Base-by-base conservation (phyloP, 2,113 vertebrate species). In the Planiliza haematocheilus region DNA sequence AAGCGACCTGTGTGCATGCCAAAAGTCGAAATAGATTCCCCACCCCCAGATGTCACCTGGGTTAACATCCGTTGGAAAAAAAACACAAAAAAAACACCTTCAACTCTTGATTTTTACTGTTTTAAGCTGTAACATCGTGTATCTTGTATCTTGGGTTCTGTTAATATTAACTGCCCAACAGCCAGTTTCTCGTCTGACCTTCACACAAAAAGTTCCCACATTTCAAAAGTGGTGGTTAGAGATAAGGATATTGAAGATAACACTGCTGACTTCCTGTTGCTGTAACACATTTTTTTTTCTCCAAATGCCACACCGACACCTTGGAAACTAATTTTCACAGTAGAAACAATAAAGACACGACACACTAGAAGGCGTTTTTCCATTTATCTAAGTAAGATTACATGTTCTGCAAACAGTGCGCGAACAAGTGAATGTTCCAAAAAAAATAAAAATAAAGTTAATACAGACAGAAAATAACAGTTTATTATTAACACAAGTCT, bases 401-500 rank as follows among this genome's bases (percentile, higher is more conserved):
- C 50, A 71, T 60, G 30, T 74, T 65, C 48, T 55, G 75, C 66
- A 55, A 66, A 84, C 50, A 67, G 24, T 42, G 65, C 67, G 57
- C 60, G 21, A 83, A 57, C 42, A 48, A 65, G 18, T 65, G 16
- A 64, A 34, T 41, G 34, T 12, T 63, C 34, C 43, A 68, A 63
- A 59, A 60, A 60, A 11, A 66, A 62, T n/a, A n/a, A n/a, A n/a
- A n/a, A n/a, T n/a, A 57, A 49, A 12, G n/a, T 69, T 56, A 45
- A 67, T 70, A 82, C 56, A 88, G 56, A 86, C 50, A 77, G 36
- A 69, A 81, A 59, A 77, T 5, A 42, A 21, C 49, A 20, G 36
- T 64, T 81, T 76, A n/a, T n/a, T 79, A 78, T 82, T 77, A 55
- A 43, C 37, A 62, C 38, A 62, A 76, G 62, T 73, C 6, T 61